Conservation (phyloP, 2,797 vertebrate species). For the Labeo calbasu region DNA sequence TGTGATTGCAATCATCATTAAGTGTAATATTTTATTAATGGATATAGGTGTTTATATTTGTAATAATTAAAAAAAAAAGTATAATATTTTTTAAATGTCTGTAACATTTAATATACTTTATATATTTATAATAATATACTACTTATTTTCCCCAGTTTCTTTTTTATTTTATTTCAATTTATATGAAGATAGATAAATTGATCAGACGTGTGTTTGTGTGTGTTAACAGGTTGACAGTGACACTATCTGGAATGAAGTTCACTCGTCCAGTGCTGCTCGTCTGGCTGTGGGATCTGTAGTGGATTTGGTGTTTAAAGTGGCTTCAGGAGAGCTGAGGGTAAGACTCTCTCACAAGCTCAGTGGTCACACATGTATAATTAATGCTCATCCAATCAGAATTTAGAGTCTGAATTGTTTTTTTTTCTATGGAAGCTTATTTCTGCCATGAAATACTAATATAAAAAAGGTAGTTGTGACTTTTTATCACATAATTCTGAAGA, state of each 20-base stretch:
- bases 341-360: conserved; percentile 18
- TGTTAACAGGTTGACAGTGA: conserved; percentile 92
- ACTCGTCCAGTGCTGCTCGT: conserved; percentile 92
- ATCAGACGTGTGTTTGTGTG: conserved; percentile 49
- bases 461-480: background rate
- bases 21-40: background rate
- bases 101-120: too few species aligned
- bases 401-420: background rate
- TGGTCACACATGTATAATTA: background rate
- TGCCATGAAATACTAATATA: background rate
- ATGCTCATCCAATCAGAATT: background rate
- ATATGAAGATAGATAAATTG: too few species aligned
- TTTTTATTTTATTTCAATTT: too few species aligned
- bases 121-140: too few species aligned
- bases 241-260: conserved; percentile 98
- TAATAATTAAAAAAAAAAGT: too few species aligned
- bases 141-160: too few species aligned
- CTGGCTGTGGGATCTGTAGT: conserved; percentile 95
- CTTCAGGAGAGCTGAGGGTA: conserved; percentile 94
- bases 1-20: background rate
- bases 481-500: background rate
- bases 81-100: too few species aligned
- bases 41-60: too few species aligned
- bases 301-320: conserved; percentile 96
- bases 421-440: background rate